Evolutionary conservation across 1,140 invertebrate genomes (phyloP).

Genomic region (Palaemon carinicauda): DNA sequence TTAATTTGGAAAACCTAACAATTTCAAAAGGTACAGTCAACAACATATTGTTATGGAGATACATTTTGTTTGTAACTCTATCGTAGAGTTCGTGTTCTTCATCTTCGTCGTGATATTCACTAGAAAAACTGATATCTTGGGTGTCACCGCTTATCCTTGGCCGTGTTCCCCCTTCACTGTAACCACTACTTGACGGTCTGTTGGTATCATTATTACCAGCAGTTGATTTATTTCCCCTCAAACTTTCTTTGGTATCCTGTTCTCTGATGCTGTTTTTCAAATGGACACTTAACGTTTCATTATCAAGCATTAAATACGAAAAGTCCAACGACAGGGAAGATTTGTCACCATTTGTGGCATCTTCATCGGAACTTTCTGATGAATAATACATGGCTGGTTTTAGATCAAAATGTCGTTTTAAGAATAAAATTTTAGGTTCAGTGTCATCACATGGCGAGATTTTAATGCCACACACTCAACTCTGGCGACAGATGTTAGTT

Average conservation of each 20-base stretch:
- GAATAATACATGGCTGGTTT: constrained; percentile 53
- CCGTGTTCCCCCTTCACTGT: neutral
- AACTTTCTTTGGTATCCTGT: constrained; percentile 14
- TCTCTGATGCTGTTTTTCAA: constrained; percentile 55
- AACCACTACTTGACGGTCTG: neutral
- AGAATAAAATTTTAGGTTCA: neutral
- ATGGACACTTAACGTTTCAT: constrained; percentile 46
- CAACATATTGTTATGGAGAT: constrained; percentile 57
- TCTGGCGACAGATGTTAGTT: neutral
- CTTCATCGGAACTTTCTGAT: constrained; percentile 57
- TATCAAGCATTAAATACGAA: constrained; percentile 54
- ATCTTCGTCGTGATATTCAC: neutral
- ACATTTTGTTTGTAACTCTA: constrained; percentile 47
- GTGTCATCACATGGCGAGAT: neutral
- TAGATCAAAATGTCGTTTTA: neutral
- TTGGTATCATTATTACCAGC: neutral
- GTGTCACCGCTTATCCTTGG: too few species aligned
- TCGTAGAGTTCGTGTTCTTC: constrained; percentile 22
- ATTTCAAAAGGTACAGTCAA: constrained; percentile 56
- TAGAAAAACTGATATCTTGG: neutral
- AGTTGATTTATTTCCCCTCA: neutral
- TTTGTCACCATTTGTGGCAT: constrained; percentile 7
- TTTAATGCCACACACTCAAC: neutral
- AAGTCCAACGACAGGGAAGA: constrained; percentile 27
- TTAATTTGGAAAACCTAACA: constrained; percentile 65